Percentiles rank a stretch among this genome's conserved stretches.
Evolutionary conservation across 2,113 vertebrate species (phyloP).

Genomic region (Pelodiscus sinensis): DNA sequence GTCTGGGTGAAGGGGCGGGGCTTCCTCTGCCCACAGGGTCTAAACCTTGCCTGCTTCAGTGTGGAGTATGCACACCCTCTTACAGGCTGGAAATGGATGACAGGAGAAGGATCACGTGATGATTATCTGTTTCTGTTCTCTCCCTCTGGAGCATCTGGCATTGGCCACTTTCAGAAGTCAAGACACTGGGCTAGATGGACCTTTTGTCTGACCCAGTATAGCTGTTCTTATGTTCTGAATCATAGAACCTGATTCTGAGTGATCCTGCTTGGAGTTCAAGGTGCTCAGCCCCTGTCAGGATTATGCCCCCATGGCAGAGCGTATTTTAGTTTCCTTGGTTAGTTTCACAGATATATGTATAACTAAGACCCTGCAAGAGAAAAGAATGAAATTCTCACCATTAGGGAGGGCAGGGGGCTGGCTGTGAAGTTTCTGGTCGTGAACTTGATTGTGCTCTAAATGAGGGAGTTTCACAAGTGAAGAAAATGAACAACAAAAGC

Average conservation of each 20-base stretch:
- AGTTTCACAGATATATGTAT: neutral
- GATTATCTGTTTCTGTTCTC: no score
- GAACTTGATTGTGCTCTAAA: constrained; percentile 14
- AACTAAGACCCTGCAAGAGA: constrained; percentile 37
- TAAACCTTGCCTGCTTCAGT: no score
- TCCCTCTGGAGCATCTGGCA: no score
- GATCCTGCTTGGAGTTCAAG: rapidly evolving
- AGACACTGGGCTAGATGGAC: no score
- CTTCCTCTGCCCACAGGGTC: no score
- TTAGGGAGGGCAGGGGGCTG: neutral
- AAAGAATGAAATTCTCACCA: constrained; percentile 20
- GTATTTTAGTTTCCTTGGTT: neutral
- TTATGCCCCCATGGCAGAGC: neutral
- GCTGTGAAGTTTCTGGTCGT: neutral
- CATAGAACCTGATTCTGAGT: rapidly evolving
- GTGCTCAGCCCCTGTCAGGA: neutral
- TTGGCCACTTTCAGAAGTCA: no score
- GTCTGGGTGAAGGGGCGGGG: no score
- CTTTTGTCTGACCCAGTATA: no score
- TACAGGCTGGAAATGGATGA: neutral
- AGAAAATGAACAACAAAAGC: constrained; percentile 2
- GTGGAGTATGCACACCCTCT: no score
- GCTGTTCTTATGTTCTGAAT: neutral
- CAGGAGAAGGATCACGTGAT: no score
- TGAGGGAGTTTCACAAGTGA: constrained; percentile 13